Percentiles rank a stretch among this genome's conserved stretches.
phyloP scores from a whole-genome alignment of 2,797 vertebrate species.

The Brachyalestes nurse region DNA sequence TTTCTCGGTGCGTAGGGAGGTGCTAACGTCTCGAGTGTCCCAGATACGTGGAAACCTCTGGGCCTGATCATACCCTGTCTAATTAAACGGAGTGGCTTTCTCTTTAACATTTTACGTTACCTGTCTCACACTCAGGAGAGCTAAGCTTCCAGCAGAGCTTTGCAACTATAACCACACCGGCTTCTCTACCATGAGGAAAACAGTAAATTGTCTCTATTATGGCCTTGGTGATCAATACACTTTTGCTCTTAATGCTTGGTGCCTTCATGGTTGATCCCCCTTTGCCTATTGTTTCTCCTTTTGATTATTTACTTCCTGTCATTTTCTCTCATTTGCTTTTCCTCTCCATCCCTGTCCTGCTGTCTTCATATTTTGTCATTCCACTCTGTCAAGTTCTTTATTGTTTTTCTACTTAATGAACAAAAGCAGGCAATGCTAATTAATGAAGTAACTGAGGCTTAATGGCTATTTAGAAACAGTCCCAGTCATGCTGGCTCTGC shows the following conservation, averaged over 20 bases:
- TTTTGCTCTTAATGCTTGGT: constrained; percentile 29
- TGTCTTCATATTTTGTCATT: constrained; percentile 20
- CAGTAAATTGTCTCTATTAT: constrained; percentile 28
- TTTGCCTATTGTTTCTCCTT: not conserved
- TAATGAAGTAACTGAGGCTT: constrained; percentile 52
- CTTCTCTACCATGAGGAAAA: constrained; percentile 2
- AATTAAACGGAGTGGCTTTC: constrained; percentile 44
- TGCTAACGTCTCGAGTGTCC: constrained; percentile 27
- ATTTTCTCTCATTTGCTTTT: constrained; percentile 23
- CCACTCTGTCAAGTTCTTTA: constrained; percentile 15
- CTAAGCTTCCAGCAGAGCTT: constrained; percentile 1
- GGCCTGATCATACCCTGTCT: constrained; percentile 43
- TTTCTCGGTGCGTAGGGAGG: not conserved
- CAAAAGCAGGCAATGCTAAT: constrained; percentile 49
- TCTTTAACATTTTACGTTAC: constrained; percentile 37
- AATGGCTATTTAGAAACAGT: constrained; percentile 43
- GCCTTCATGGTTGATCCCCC: constrained; percentile 15
- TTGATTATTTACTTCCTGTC: constrained; percentile 38
- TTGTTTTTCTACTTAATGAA: constrained; percentile 26
- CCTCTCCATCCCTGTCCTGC: constrained; percentile 17
- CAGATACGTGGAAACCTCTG: constrained; percentile 40
- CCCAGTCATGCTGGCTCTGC: constrained; percentile 28
- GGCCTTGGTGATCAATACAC: constrained; percentile 42
- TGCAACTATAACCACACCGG: not conserved
- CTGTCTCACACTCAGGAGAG: constrained; percentile 17